These are phyloP conservation scores for Picathartes gymnocephalus DNA, from an alignment of 2,113 vertebrate genomes.

Conservation along the genomic window DNA sequence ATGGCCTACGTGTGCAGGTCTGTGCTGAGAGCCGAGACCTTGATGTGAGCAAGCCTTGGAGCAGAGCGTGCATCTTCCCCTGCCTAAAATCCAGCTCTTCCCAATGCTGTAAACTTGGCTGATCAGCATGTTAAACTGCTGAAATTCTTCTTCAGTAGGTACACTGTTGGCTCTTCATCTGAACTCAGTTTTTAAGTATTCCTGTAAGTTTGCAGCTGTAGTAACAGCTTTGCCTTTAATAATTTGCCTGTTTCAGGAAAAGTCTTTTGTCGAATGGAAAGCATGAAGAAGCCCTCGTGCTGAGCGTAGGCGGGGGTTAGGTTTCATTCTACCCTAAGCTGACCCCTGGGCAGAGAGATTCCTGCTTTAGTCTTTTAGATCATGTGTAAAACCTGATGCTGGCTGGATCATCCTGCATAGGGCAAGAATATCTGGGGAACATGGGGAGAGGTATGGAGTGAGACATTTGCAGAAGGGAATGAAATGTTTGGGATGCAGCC, in stretches of 20 bases:
- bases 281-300: neutral
- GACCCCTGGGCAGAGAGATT: conserved; percentile 65
- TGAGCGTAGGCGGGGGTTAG: neutral
- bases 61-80: neutral
- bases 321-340: conserved; percentile 61
- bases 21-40: neutral
- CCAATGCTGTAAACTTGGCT: neutral
- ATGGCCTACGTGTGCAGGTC: neutral
- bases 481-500: conserved; percentile 67
- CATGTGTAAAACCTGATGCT: conserved; percentile 66
- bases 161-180: accelerated
- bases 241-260: neutral
- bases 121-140: neutral
- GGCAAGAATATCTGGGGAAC: conserved; percentile 56
- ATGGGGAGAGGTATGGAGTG: conserved; percentile 9
- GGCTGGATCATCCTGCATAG: neutral
- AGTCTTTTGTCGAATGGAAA: neutral
- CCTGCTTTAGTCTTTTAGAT: conserved; percentile 61
- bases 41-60: neutral
- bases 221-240: neutral
- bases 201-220: neutral
- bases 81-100: neutral
- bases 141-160: neutral
- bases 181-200: neutral
- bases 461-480: conserved; percentile 64